These are phyloP conservation scores for Drosophila carrolli DNA, from an alignment of 1,140 invertebrate species.

Conservation along the genomic window DNA sequence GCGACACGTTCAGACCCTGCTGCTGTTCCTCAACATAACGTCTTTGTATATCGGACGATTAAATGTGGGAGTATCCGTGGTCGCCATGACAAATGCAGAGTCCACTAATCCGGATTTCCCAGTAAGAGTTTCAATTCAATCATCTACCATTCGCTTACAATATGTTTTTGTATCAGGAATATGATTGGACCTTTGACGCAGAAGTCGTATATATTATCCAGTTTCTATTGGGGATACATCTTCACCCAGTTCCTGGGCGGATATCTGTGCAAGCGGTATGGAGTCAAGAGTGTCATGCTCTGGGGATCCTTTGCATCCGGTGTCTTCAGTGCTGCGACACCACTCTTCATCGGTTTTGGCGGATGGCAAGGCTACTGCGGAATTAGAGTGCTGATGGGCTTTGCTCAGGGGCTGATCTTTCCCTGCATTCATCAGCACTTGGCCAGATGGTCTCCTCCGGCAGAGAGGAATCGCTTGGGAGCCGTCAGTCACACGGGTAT, in stretches of 20 bases:
- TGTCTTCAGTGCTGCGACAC: constrained; percentile 84
- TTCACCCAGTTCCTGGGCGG: constrained; percentile 88
- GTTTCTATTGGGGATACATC: constrained; percentile 88
- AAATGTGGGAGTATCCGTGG: constrained; percentile 69
- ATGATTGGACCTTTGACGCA: constrained; percentile 85
- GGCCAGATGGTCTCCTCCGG: constrained; percentile 85
- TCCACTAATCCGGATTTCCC: constrained; percentile 86
- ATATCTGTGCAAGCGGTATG: constrained; percentile 87
- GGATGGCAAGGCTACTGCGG: constrained; percentile 87
- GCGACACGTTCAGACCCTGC: constrained; percentile 65
- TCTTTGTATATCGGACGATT: constrained; percentile 58
- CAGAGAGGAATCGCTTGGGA: constrained; percentile 87
- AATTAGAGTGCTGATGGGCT: constrained; percentile 90
- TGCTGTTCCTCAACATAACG: constrained; percentile 63
- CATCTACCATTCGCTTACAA: too few species aligned
- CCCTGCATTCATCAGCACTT: constrained; percentile 89
- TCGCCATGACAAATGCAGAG: constrained; percentile 73
- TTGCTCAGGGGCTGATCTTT: constrained; percentile 91
- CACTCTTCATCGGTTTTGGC: constrained; percentile 60
- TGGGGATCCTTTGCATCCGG: constrained; percentile 85
- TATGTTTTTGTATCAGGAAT: constrained; percentile 61
- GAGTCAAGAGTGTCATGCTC: constrained; percentile 88
- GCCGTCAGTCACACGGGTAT: constrained; percentile 88
- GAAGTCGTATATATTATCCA: constrained; percentile 87
- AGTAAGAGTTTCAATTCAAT: constrained; percentile 13